phyloP scores from a whole-genome alignment of 2,797 vertebrate genomes.

The Microcaecilia unicolor region DNA sequence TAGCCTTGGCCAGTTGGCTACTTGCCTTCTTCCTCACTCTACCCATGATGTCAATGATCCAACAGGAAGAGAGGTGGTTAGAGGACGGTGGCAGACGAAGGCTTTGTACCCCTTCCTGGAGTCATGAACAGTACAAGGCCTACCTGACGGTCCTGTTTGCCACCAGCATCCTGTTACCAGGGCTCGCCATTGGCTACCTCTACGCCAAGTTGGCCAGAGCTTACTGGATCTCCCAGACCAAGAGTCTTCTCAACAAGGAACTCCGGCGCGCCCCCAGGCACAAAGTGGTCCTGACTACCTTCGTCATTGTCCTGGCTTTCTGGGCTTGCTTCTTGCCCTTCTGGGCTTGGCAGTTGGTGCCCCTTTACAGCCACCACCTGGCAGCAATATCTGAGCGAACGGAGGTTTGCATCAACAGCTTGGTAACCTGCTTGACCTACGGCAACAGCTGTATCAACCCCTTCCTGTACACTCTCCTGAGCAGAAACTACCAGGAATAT shows the following conservation, averaged over 20 bases:
- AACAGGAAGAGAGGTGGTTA: conserved; percentile 61
- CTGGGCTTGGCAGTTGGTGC: conserved; percentile 80
- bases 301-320: conserved; percentile 71
- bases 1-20: conserved; percentile 66
- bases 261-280: conserved; percentile 62
- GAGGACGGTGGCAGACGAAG: conserved; percentile 45
- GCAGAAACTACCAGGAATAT: conserved; percentile 50
- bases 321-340: conserved; percentile 83
- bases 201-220: conserved; percentile 66
- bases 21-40: conserved; percentile 67
- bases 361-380: conserved; percentile 63
- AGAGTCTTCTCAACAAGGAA: conserved; percentile 52
- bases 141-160: conserved; percentile 73
- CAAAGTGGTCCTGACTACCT: conserved; percentile 70
- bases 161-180: conserved; percentile 75
- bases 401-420: conserved; percentile 70
- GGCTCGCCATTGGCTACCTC: conserved; percentile 69
- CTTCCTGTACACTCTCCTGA: conserved; percentile 77
- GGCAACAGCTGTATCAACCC: conserved; percentile 80
- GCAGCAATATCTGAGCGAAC: conserved; percentile 58
- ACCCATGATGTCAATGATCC: conserved; percentile 77
- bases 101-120: conserved; percentile 71
- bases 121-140: conserved; percentile 68
- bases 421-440: conserved; percentile 73
- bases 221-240: conserved; percentile 74